A percentile compares a stretch with the other conserved stretches of the same genome.
Conservation (phyloP, 53 echinoderm and acorn worm species). For the Echinometra lucunter region DNA sequence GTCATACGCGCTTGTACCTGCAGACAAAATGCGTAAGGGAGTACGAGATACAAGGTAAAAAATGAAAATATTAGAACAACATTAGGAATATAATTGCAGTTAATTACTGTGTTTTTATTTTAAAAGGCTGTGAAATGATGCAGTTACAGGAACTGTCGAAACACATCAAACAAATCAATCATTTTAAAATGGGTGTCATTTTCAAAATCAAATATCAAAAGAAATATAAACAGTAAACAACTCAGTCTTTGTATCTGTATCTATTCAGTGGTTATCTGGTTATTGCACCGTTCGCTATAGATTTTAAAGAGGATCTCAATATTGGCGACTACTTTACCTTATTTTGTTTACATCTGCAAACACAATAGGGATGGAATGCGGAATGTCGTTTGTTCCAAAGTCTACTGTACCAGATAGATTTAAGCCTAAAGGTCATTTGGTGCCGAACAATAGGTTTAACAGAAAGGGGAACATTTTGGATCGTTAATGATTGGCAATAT, state of each 20-base stretch:
- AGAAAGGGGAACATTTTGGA: not conserved
- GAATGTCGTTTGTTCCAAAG: conserved; percentile 2
- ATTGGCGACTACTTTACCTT: not conserved
- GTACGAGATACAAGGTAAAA: too few relatives aligned
- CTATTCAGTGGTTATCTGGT: not conserved
- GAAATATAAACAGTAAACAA: not conserved
- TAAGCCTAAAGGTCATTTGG: not conserved
- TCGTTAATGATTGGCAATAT: not conserved
- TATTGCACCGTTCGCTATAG: not conserved
- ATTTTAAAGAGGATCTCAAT: too few relatives aligned
- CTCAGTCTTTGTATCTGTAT: too few relatives aligned
- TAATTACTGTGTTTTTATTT: not conserved
- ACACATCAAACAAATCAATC: not conserved
- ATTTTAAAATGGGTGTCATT: not conserved
- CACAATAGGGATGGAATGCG: not conserved
- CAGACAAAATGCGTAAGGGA: too few relatives aligned
- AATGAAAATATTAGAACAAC: too few relatives aligned
- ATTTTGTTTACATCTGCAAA: not conserved
- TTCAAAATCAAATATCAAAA: not conserved
- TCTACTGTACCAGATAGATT: not conserved
- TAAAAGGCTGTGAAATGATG: not conserved
- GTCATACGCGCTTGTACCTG: too few relatives aligned
- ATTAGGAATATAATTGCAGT: not conserved
- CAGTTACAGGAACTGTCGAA: not conserved
- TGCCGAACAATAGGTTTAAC: not conserved